Evolutionary conservation across 2,113 vertebrate species (phyloP).

Genomic region (Eulemur macaco): DNA sequence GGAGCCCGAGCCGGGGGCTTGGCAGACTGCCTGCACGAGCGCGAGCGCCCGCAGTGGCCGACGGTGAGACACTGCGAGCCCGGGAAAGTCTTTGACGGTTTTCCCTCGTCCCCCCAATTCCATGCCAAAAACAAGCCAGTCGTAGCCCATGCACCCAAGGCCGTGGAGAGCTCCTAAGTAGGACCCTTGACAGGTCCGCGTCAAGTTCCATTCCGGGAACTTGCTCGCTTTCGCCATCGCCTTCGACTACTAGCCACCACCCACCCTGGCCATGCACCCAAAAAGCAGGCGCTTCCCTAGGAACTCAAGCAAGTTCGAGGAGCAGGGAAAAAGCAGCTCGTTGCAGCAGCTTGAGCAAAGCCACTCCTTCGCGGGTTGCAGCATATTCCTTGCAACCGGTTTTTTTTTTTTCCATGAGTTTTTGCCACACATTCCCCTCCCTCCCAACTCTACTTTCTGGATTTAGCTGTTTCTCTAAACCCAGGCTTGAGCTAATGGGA

Average conservation of each 20-base stretch:
- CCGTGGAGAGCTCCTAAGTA: neutral
- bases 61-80: neutral
- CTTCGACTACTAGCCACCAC: neutral
- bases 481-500: neutral
- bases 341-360: neutral
- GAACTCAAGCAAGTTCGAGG: constrained; percentile 13
- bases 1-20: neutral
- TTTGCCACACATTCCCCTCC: neutral
- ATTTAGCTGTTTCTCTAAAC: neutral
- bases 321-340: neutral
- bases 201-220: neutral
- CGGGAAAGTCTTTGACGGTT: neutral
- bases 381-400: neutral
- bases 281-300: neutral
- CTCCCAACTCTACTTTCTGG: constrained; percentile 13
- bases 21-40: neutral
- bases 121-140: constrained; percentile 5
- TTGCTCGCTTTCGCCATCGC: neutral
- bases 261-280: neutral
- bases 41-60: neutral
- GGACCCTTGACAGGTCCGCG: neutral
- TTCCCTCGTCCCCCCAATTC: neutral
- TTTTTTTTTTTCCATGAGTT: neutral
- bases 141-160: neutral
- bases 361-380: neutral